Percentiles rank a stretch among this genome's conserved stretches.
phyloP scores from a whole-genome alignment of 2,888 invertebrate genomes.

The Lampropteryx suffumata region DNA sequence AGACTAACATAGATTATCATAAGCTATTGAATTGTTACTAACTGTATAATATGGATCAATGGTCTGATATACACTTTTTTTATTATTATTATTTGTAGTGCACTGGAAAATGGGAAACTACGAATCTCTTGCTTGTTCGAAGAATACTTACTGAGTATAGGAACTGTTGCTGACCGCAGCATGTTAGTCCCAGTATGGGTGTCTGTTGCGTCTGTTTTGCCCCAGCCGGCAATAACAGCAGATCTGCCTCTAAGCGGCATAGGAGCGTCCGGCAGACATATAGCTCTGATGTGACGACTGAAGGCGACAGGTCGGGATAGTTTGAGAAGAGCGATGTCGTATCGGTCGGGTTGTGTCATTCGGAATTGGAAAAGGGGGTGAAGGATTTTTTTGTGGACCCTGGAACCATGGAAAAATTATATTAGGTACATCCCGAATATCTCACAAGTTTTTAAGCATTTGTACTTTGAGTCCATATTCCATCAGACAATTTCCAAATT shows the following conservation, averaged over 20 bases:
- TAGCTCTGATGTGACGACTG: constrained; percentile 88
- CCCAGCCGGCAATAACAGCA: constrained; percentile 90
- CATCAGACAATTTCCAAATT: too few relatives aligned
- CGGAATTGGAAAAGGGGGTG: constrained; percentile 92
- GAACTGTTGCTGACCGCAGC: constrained; percentile 90
- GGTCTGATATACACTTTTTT: too few relatives aligned
- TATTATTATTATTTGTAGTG: too few relatives aligned
- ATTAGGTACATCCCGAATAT: too few relatives aligned
- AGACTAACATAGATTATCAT: too few relatives aligned
- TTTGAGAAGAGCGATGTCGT: constrained; percentile 89
- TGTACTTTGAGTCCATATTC: too few relatives aligned
- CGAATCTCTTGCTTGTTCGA: too few relatives aligned
- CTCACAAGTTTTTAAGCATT: too few relatives aligned
- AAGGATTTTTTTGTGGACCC: constrained; percentile 88
- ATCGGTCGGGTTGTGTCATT: constrained; percentile 92
- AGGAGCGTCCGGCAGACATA: constrained; percentile 86
- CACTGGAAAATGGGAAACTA: too few relatives aligned
- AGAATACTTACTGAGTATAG: constrained; percentile 86
- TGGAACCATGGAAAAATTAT: constrained; percentile 45
- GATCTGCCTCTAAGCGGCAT: constrained; percentile 63
- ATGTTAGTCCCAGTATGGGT: constrained; percentile 91
- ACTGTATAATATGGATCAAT: too few relatives aligned
- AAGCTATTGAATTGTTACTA: too few relatives aligned
- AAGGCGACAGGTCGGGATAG: constrained; percentile 86
- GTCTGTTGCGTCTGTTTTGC: constrained; percentile 88